Evolutionary conservation across 64 coral and sea anemone species (phyloP).

Genomic region (Acropora tenuis): DNA sequence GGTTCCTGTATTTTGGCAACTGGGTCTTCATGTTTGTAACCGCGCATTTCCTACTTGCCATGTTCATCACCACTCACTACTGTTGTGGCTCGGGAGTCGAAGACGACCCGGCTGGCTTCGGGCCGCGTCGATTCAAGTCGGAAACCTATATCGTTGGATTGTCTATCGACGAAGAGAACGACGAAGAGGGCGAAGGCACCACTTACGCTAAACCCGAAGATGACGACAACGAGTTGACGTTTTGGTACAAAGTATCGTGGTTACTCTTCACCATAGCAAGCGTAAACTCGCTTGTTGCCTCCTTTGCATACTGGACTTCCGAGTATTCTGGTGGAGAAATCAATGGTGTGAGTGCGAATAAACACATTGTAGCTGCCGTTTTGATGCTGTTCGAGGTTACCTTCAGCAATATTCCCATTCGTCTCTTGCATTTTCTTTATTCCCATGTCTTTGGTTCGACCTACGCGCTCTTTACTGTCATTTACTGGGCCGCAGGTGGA

Average conservation of each 20-base stretch:
- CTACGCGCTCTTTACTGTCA: constrained; percentile 70
- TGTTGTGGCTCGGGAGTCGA: not conserved
- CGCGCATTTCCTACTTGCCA: constrained; percentile 59
- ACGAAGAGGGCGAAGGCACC: constrained; percentile 4
- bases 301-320: constrained; percentile 58
- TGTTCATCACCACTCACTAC: constrained; percentile 63
- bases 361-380: constrained; percentile 48
- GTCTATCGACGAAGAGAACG: constrained; percentile 20
- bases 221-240: constrained; percentile 20
- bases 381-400: constrained; percentile 68
- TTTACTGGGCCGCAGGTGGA: constrained; percentile 76
- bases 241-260: constrained; percentile 63
- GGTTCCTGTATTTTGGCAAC: constrained; percentile 74
- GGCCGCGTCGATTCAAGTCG: constrained; percentile 28
- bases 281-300: constrained; percentile 47
- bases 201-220: not conserved
- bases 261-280: constrained; percentile 72
- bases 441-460: constrained; percentile 51
- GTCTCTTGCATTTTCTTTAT: constrained; percentile 68
- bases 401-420: constrained; percentile 72
- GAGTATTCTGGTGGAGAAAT: constrained; percentile 46
- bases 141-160: constrained; percentile 73
- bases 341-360: constrained; percentile 31
- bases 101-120: constrained; percentile 13
- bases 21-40: constrained; percentile 64